These are phyloP conservation scores for Halictus rubicundus DNA, from an alignment of 1,140 invertebrate species.

Conservation along the genomic window DNA sequence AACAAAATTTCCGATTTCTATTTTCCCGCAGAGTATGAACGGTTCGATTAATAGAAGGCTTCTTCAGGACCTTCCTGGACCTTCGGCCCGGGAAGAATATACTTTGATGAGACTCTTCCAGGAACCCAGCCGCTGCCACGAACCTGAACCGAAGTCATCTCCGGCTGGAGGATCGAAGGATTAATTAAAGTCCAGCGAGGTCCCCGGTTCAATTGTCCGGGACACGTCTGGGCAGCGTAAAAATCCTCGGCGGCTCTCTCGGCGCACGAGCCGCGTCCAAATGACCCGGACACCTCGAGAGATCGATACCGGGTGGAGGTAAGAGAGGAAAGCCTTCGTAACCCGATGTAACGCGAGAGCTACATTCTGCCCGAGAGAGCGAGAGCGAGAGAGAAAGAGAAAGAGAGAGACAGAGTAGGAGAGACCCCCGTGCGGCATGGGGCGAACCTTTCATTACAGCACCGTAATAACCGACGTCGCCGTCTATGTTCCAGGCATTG, in stretches of 20 bases:
- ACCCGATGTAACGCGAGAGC: conserved; percentile 4
- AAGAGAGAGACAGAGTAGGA: conserved; percentile 1
- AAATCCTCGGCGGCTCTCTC: no score
- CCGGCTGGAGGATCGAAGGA: no score
- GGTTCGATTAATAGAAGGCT: no score
- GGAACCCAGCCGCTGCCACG: no score
- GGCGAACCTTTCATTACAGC: conserved; percentile 45
- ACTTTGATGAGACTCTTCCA: no score
- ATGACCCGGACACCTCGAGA: conserved; percentile 1
- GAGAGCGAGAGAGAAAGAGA: no score
- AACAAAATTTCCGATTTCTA: no score
- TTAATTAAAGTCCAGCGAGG: no score
- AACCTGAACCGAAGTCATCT: no score
- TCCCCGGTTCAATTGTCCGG: background rate
- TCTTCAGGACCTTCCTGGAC: no score
- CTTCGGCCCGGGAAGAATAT: no score
- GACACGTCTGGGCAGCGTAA: background rate
- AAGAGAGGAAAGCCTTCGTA: background rate
- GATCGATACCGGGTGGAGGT: background rate
- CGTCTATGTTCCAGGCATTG: background rate
- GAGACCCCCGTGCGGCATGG: background rate
- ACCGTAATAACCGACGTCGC: conserved; percentile 50
- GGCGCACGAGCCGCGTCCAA: background rate
- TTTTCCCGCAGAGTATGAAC: no score
- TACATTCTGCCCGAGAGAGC: conserved; percentile 15